These are phyloP conservation scores for Matsumurasca onukii DNA, from an alignment of 1,140 invertebrate species.

Conservation along the genomic window DNA sequence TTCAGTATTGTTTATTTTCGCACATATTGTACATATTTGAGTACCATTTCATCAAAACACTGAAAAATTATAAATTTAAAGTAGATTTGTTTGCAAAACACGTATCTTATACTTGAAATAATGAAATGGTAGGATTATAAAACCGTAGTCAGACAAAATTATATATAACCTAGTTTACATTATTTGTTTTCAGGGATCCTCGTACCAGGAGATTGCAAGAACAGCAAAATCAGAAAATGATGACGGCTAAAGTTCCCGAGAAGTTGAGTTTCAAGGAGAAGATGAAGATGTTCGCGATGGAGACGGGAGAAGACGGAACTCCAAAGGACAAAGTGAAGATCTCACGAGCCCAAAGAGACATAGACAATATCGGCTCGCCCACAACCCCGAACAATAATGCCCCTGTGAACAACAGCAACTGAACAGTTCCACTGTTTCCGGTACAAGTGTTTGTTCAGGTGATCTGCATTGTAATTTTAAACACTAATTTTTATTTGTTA, in stretches of 20 bases:
- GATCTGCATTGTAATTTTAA: neutral
- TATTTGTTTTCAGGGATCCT: conserved; percentile 66
- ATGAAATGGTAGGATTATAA: too few species aligned
- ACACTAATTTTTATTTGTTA: neutral
- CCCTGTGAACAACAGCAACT: conserved; percentile 26
- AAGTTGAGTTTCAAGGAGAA: conserved; percentile 93
- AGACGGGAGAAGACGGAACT: conserved; percentile 82
- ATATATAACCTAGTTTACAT: too few species aligned
- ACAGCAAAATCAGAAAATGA: conserved; percentile 68
- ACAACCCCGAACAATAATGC: conserved; percentile 50
- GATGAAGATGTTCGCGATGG: conserved; percentile 96
- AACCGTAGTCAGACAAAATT: too few species aligned
- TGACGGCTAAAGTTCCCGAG: conserved; percentile 68
- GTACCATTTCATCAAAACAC: too few species aligned
- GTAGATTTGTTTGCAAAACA: too few species aligned
- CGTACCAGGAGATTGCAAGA: conserved; percentile 76
- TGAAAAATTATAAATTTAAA: too few species aligned
- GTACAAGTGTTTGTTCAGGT: neutral
- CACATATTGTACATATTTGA: too few species aligned
- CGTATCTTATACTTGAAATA: too few species aligned
- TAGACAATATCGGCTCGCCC: conserved; percentile 66
- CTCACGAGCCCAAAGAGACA: conserved; percentile 88
- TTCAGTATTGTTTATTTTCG: too few species aligned
- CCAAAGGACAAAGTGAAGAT: conserved; percentile 92
- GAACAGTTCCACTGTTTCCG: neutral